Evolutionary conservation across 2,113 vertebrate genomes (phyloP).

Genomic region (Rhinolophus ferrumequinum): DNA sequence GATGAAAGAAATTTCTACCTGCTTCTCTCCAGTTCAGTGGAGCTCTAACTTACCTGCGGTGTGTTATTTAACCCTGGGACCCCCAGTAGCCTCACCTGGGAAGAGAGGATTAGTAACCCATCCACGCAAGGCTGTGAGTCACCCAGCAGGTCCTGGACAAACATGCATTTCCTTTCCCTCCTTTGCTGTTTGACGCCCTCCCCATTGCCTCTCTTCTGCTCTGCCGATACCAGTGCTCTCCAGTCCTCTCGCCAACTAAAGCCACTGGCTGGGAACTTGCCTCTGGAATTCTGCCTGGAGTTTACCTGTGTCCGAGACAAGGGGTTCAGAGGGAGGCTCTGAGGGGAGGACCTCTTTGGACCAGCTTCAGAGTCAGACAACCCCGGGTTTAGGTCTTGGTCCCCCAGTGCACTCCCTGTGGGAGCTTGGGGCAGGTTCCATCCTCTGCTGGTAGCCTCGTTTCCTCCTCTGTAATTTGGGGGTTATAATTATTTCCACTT

Average conservation of each 20-base stretch:
- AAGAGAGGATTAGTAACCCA: neutral
- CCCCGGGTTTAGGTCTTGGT: neutral
- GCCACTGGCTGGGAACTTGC: neutral
- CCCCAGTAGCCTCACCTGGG: neutral
- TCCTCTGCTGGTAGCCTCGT: neutral
- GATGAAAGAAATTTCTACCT: neutral
- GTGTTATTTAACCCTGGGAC: neutral
- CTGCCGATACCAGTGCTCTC: neutral
- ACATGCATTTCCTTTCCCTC: neutral
- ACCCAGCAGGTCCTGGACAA: neutral
- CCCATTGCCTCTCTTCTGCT: neutral
- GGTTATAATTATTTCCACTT: constrained; percentile 22
- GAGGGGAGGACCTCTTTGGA: neutral
- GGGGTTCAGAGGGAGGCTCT: neutral
- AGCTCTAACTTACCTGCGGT: neutral
- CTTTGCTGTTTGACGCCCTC: neutral
- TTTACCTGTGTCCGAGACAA: neutral
- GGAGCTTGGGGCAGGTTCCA: neutral
- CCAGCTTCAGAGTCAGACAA: neutral
- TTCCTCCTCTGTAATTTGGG: neutral
- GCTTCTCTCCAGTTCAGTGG: neutral
- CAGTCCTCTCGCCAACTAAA: neutral
- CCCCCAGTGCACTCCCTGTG: neutral
- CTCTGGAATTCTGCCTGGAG: neutral
- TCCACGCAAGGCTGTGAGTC: neutral